Evolutionary conservation across 2,797 vertebrate genomes (phyloP).

Genomic region (Schizothorax lantsangensis): DNA sequence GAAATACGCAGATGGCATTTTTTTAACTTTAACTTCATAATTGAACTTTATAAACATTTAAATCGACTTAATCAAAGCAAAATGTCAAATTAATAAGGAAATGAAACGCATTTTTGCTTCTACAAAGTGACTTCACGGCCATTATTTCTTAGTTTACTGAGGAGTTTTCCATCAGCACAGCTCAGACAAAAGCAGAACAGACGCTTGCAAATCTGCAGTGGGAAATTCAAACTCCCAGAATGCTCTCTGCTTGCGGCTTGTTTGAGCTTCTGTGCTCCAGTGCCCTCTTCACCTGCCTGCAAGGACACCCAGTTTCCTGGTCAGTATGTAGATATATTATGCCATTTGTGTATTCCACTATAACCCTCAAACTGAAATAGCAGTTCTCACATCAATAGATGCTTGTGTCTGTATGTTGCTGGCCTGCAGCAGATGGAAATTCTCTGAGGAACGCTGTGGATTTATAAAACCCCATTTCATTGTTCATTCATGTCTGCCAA

Average conservation of each 20-base stretch:
- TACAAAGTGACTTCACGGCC: background rate
- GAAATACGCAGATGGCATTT: background rate
- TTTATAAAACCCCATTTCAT: slow-evolving; percentile 42
- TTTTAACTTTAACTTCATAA: background rate
- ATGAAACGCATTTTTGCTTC: slow-evolving; percentile 25
- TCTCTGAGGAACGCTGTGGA: slow-evolving; percentile 10
- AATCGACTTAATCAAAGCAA: background rate
- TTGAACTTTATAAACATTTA: background rate
- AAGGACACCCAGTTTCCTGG: slow-evolving; percentile 4
- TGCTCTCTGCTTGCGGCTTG: slow-evolving; percentile 9
- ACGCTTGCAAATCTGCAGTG: slow-evolving; percentile 13
- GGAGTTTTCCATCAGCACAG: slow-evolving; percentile 6
- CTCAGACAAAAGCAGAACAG: slow-evolving; percentile 23
- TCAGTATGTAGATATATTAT: slow-evolving; percentile 30
- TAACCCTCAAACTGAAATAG: slow-evolving; percentile 13
- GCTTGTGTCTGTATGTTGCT: slow-evolving; percentile 14
- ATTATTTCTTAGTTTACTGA: background rate
- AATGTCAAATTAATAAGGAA: background rate
- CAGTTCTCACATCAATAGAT: slow-evolving; percentile 23
- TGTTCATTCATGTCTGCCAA: slow-evolving; percentile 24
- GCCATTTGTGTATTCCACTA: slow-evolving; percentile 32
- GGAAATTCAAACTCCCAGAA: slow-evolving; percentile 20
- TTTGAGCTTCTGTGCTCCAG: slow-evolving; percentile 13
- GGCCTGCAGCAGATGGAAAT: slow-evolving; percentile 28
- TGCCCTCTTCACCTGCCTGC: slow-evolving; percentile 37